These are phyloP conservation scores for Verasper variegatus DNA, from an alignment of 2,113 vertebrate species.

Conservation along the genomic window DNA sequence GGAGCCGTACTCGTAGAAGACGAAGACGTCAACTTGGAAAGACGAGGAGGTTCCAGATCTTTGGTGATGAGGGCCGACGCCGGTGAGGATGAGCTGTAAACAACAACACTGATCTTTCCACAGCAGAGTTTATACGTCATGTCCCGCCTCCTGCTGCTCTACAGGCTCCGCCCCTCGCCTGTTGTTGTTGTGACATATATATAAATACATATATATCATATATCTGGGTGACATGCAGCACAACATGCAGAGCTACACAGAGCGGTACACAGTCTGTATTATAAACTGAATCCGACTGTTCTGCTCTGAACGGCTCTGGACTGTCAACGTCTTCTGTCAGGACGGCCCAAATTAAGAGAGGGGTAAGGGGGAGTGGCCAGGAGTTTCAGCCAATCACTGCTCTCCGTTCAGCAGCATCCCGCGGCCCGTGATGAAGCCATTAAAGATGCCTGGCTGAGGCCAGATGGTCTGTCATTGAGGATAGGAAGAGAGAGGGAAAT, in stretches of 20 bases:
- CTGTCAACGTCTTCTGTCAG: slow-evolving; percentile 15
- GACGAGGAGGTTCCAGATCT: too few relatives aligned
- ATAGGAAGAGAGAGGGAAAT: slow-evolving; percentile 35
- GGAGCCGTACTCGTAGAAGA: too few relatives aligned
- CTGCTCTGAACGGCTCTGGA: too few relatives aligned
- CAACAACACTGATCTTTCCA: too few relatives aligned
- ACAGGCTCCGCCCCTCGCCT: too few relatives aligned
- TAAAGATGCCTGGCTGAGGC: slow-evolving; percentile 79
- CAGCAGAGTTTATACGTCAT: too few relatives aligned
- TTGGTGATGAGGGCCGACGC: too few relatives aligned
- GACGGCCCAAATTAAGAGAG: slow-evolving; percentile 15
- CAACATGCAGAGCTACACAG: background rate
- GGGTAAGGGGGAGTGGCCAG: slow-evolving; percentile 21
- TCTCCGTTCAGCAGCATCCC: slow-evolving; percentile 53
- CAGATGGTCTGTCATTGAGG: slow-evolving; percentile 79
- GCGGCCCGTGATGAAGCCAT: slow-evolving; percentile 76
- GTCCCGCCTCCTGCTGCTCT: too few relatives aligned
- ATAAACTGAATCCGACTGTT: background rate
- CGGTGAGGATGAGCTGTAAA: too few relatives aligned
- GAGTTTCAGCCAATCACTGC: slow-evolving; percentile 56
- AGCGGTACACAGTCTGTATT: background rate
- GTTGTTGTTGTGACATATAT: too few relatives aligned
- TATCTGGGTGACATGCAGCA: background rate
- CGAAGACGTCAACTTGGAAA: too few relatives aligned
- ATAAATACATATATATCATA: too few relatives aligned